Evolutionary conservation across 2,113 vertebrate species (phyloP).

Genomic region (Bubo bubo): DNA sequence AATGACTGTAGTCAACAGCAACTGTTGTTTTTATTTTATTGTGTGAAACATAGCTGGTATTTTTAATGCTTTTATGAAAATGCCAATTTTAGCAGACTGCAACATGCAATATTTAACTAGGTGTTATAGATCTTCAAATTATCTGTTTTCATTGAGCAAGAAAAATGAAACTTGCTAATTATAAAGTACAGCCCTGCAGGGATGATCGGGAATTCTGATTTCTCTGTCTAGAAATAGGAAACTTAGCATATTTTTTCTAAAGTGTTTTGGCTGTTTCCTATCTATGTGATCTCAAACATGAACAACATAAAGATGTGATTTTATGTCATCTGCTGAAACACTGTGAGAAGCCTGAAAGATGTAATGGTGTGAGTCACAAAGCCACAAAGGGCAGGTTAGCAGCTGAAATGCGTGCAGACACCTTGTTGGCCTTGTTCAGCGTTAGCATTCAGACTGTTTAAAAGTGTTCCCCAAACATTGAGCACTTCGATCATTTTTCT

Average conservation of each 20-base stretch:
- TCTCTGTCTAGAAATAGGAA: background rate
- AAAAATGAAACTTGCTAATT: background rate
- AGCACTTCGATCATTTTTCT: background rate
- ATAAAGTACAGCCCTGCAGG: background rate
- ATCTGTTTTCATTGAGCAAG: background rate
- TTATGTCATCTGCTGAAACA: background rate
- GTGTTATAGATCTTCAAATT: background rate
- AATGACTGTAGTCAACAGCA: background rate
- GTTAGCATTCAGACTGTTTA: background rate
- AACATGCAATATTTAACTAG: background rate
- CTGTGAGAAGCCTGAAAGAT: background rate
- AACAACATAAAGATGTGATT: background rate
- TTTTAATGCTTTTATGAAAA: constrained; percentile 1
- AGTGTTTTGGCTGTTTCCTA: background rate
- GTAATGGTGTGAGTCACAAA: background rate
- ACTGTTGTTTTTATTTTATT: constrained; percentile 12
- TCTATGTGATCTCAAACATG: background rate
- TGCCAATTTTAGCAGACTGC: background rate
- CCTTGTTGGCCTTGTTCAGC: background rate
- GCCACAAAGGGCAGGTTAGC: background rate
- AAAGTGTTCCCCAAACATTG: background rate
- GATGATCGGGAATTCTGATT: background rate
- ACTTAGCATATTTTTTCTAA: background rate
- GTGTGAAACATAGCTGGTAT: background rate
- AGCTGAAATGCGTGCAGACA: background rate